Conservation (phyloP, 2,113 vertebrate species). For the Dryoscopus gambensis region DNA sequence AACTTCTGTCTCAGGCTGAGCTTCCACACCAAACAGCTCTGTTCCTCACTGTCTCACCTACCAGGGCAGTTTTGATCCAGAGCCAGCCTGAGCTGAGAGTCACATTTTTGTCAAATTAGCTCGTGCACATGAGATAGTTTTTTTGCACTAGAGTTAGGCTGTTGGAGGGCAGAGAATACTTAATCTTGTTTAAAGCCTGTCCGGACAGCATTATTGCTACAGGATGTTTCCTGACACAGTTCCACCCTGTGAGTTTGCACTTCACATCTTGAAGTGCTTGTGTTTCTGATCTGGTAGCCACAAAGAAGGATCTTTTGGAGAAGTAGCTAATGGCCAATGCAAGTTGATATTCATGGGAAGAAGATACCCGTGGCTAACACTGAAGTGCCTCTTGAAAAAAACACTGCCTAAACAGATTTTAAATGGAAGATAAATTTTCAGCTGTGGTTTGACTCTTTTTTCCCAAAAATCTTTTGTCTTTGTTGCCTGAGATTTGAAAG, state of each 20-base stretch:
- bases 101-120: neutral
- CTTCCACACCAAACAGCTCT: neutral
- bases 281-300: neutral
- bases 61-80: neutral
- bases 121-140: neutral
- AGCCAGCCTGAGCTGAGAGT: neutral
- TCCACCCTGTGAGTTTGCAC: neutral
- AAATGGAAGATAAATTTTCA: neutral
- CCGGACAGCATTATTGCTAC: neutral
- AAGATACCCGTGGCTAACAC: neutral
- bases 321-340: neutral
- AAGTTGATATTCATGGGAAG: neutral
- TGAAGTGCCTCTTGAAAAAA: neutral
- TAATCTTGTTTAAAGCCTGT: neutral
- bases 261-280: constrained; percentile 2
- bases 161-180: neutral
- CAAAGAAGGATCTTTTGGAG: neutral
- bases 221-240: neutral
- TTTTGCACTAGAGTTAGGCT: neutral
- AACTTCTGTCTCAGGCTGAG: neutral
- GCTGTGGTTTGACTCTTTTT: neutral
- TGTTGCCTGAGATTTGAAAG: neutral
- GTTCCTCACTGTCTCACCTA: neutral
- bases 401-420: neutral
- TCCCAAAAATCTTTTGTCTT: neutral